phyloP scores from a whole-genome alignment of 2,888 invertebrate species.

The Herminia tarsipennalis region DNA sequence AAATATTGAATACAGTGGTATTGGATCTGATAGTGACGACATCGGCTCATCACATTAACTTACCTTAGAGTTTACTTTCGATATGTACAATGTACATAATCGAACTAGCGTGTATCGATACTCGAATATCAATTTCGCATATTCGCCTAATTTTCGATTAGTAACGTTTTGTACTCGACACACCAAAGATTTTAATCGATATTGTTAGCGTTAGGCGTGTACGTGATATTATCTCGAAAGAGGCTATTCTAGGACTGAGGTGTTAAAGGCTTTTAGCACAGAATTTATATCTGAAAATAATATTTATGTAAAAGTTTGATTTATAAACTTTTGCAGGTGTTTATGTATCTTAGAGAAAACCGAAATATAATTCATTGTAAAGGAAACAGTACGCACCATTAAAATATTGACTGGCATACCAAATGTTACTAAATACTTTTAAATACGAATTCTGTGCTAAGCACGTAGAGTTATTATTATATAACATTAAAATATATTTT shows the following conservation, averaged over 20 bases:
- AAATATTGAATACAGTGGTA: background rate
- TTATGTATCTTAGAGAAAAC: too few relatives aligned
- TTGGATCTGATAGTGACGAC: background rate
- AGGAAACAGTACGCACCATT: too few relatives aligned
- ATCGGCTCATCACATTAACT: background rate
- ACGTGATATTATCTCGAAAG: conserved; percentile 40
- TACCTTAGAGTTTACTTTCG: background rate
- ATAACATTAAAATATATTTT: conserved; percentile 23
- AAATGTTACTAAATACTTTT: too few relatives aligned
- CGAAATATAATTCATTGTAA: too few relatives aligned
- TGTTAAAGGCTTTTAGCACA: conserved; percentile 13
- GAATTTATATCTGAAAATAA: background rate
- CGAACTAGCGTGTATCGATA: conserved; percentile 3
- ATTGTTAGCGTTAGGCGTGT: conserved; percentile 35
- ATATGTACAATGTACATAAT: conserved; percentile 17
- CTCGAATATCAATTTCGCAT: conserved; percentile 4
- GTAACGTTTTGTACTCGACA: conserved; percentile 28
- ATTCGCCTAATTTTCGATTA: conserved; percentile 21
- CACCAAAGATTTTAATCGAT: conserved; percentile 45
- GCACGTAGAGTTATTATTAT: conserved; percentile 24
- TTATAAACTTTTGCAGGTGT: too few relatives aligned
- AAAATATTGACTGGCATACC: too few relatives aligned
- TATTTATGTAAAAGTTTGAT: too few relatives aligned
- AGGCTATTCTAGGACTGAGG: conserved; percentile 44
- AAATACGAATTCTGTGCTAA: conserved; percentile 21